Evolutionary conservation across 2,113 vertebrate genomes (phyloP).

Genomic region (Corythaeola cristata): DNA sequence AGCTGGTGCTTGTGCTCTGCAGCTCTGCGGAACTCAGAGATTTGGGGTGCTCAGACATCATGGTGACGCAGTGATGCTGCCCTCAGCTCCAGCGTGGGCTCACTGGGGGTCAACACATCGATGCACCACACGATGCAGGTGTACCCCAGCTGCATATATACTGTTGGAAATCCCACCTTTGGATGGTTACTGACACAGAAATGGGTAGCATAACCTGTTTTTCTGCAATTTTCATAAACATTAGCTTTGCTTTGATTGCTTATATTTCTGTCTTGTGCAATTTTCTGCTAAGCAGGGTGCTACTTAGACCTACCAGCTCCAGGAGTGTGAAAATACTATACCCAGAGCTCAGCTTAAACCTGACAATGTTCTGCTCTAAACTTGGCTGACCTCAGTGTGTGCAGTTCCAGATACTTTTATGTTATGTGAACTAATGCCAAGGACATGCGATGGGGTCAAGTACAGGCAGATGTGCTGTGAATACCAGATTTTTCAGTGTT

Average conservation of each 20-base stretch:
- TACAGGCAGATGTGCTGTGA: slow-evolving; percentile 7
- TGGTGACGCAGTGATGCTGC: not conserved
- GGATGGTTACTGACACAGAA: not conserved
- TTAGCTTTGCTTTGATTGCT: not conserved
- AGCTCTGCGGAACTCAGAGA: rapidly evolving
- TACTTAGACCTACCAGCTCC: not conserved
- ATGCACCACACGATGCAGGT: no score
- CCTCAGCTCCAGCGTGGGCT: not conserved
- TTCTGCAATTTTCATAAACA: not conserved
- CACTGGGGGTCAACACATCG: no score
- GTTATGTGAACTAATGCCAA: not conserved
- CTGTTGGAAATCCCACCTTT: not conserved
- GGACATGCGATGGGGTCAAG: not conserved
- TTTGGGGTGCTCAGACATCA: not conserved
- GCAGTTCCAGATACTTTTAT: not conserved
- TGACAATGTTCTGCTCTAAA: not conserved
- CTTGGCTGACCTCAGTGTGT: not conserved
- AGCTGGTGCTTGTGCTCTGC: not conserved
- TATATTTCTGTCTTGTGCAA: not conserved
- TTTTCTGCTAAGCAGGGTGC: not conserved
- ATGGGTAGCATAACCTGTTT: not conserved
- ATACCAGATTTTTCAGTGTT: not conserved
- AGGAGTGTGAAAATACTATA: not conserved
- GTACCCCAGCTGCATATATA: not conserved
- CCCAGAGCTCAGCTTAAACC: not conserved